Evolutionary conservation across 92 coral and sea anemone species (phyloP).

Genomic region (Parazoanthus darwini): DNA sequence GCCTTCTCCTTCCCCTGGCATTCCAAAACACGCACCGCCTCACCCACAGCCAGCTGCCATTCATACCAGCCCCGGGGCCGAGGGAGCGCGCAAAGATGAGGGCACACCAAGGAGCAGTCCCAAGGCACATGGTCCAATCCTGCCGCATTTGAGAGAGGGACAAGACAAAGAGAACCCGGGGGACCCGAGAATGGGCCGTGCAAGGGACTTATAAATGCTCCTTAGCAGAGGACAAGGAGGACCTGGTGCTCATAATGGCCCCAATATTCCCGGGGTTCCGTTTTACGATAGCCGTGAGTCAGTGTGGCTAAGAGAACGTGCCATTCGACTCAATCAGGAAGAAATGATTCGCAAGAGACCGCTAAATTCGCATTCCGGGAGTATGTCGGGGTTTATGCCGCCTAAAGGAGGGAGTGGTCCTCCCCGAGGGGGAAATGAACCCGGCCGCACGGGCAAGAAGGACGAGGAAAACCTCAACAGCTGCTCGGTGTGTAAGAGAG

Average conservation of each 20-base stretch:
- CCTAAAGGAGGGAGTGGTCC: constrained; percentile 66
- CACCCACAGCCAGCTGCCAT: constrained; percentile 37
- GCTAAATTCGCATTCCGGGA: constrained; percentile 33
- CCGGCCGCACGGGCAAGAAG: constrained; percentile 49
- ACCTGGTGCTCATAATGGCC: constrained; percentile 27
- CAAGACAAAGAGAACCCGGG: constrained; percentile 34
- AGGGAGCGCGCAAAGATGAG: constrained; percentile 54
- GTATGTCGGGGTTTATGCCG: constrained; percentile 57
- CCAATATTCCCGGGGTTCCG: constrained; percentile 39
- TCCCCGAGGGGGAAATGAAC: constrained; percentile 56
- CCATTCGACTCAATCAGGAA: constrained; percentile 58
- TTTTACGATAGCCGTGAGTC: constrained; percentile 66
- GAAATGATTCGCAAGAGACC: constrained; percentile 68
- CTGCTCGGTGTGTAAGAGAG: constrained; percentile 90
- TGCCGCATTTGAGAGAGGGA: constrained; percentile 50
- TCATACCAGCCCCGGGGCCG: constrained; percentile 47
- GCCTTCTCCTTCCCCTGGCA: constrained; percentile 50
- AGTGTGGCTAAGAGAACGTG: constrained; percentile 80
- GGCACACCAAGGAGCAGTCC: constrained; percentile 46
- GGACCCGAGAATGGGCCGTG: constrained; percentile 31
- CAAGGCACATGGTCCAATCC: constrained; percentile 23
- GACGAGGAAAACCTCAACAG: constrained; percentile 75
- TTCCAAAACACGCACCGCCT: constrained; percentile 38
- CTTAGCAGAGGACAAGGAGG: constrained; percentile 37
- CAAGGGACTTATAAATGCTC: constrained; percentile 36